phyloP scores from a whole-genome alignment of 2,113 vertebrate species.

The Anarhynchus alexandrinus region DNA sequence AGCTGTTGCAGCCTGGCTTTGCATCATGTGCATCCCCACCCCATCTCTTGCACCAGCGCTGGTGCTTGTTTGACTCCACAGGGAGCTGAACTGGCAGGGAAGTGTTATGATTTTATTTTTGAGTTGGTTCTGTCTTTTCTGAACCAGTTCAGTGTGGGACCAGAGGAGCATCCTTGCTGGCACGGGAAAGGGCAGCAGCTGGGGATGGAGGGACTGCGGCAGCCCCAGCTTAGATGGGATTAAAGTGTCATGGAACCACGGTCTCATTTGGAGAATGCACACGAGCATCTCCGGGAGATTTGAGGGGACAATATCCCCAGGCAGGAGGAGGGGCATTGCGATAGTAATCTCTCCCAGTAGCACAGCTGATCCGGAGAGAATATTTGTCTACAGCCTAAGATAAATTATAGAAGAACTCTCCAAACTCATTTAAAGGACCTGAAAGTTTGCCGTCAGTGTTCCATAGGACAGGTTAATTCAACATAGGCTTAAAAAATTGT shows the following conservation, averaged over 20 bases:
- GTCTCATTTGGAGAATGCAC: not conserved
- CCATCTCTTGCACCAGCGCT: not conserved
- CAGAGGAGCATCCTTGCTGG: not conserved
- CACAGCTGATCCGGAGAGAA: not conserved
- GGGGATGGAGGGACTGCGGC: not conserved
- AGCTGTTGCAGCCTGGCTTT: not conserved
- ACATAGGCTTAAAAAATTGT: not conserved
- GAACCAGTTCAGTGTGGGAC: not conserved
- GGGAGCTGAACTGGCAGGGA: not conserved
- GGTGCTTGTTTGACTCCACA: not conserved
- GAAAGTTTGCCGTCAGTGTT: not conserved
- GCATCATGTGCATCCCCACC: not conserved
- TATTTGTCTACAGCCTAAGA: not conserved
- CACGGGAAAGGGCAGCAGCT: not conserved
- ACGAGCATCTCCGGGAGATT: slow-evolving; percentile 16
- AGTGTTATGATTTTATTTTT: not conserved
- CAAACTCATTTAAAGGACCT: not conserved
- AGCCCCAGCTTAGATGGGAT: not conserved
- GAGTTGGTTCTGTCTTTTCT: not conserved
- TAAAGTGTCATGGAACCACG: not conserved
- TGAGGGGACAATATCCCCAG: not conserved
- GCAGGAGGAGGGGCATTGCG: not conserved
- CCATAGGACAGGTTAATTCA: slow-evolving; percentile 10
- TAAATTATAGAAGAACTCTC: not conserved
- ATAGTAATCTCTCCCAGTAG: not conserved